phyloP scores from a whole-genome alignment of 2,888 invertebrate genomes.

The Cryptocephalus moraei region DNA sequence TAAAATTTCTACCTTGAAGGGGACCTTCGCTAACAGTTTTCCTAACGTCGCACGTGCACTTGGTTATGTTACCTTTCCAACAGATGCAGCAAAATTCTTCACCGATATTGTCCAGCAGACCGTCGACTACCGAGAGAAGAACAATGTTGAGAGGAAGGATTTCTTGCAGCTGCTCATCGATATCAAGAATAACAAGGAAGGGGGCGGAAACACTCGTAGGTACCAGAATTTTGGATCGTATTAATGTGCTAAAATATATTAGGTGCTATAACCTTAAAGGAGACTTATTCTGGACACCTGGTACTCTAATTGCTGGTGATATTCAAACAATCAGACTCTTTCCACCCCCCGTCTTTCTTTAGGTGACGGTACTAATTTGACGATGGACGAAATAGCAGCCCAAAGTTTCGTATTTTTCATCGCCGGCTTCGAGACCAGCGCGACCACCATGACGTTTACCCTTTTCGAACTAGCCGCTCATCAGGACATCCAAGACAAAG shows the following conservation, averaged over 20 bases:
- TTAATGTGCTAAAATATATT: too few species aligned
- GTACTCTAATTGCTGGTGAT: too few species aligned
- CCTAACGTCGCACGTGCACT: constrained; percentile 9
- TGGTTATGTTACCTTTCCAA: neutral
- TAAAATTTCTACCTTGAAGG: constrained; percentile 1
- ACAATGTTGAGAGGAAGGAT: constrained; percentile 39
- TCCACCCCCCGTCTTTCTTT: neutral
- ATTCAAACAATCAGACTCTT: too few species aligned
- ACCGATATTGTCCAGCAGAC: constrained; percentile 34
- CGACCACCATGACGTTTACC: constrained; percentile 19
- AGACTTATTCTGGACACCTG: too few species aligned
- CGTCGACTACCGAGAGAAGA: constrained; percentile 36
- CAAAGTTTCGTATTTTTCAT: constrained; percentile 19
- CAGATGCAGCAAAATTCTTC: constrained; percentile 35
- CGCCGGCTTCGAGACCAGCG: constrained; percentile 21
- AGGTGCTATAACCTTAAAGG: too few species aligned
- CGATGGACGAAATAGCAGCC: constrained; percentile 15
- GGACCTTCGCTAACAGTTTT: constrained; percentile 6
- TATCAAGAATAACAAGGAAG: constrained; percentile 8
- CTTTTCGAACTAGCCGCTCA: constrained; percentile 14
- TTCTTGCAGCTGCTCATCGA: constrained; percentile 42
- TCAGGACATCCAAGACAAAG: constrained; percentile 15
- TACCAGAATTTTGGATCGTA: too few species aligned
- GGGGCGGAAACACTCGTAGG: neutral
- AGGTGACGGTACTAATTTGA: constrained; percentile 10